Evolutionary conservation across 2,888 invertebrate species (phyloP), one percentile per base, ranked within the genome.

Genomic region (Sphinx pinastri): DNA sequence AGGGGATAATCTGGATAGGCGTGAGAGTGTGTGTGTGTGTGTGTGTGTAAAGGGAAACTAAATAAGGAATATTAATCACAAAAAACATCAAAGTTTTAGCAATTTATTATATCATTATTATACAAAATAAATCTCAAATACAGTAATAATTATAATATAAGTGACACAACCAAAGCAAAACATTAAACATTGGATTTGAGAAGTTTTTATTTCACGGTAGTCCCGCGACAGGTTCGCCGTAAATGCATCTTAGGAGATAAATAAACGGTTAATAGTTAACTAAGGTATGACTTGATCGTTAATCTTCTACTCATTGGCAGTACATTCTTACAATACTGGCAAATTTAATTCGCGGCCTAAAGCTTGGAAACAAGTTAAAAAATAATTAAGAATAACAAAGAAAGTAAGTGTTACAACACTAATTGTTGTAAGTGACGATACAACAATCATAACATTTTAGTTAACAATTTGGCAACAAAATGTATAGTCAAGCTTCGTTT

Each of bases 81-180:
- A 73, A n/a, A 79, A 71, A 71, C 59, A 63, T 67, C 52, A 38
- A 86, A 78, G 87, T 89, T 90, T 91, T 89, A 92, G 88, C 91
- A 90, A 89, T 94, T 93, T 94, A 93, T 92, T 94, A 92, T 90
- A 91, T 90, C 88, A 90, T 92, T 92, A 93, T 91, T 88, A 90
- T 92, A 93, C 92, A 93, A 93, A 94, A 93, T 93, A 92, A 92
- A 92, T 92, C 89, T 93, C 93, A 92, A 91, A 92, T 93, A 92
- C 89, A 91, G 88, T 92, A 91, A 91, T 91, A 89, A 90, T 90
- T 86, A 86, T 87, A 89, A 86, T 90, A 91, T 91, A 92, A 91
- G 91, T 93, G 93, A 93, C 93, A 94, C 93, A 94, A 94, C 93
- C 93, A 90, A 93, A 93, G 92, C 92, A 91, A 93, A 91, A 93